Percentiles rank a stretch among this genome's conserved stretches.
Conservation (phyloP, 1,140 invertebrate species). For the Latrodectus geometricus region DNA sequence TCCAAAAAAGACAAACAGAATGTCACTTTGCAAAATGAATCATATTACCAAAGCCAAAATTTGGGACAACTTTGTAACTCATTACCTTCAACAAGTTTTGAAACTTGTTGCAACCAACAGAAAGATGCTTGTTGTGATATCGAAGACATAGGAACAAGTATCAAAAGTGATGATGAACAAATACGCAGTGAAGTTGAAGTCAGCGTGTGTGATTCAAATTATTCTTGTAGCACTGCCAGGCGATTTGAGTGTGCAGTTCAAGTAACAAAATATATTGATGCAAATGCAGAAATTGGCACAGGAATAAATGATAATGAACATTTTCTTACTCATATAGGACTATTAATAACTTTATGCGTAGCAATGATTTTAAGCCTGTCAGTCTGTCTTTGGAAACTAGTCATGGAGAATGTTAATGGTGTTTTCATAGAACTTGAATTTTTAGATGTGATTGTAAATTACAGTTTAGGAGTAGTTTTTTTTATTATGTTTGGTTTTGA, state of each 20-base stretch:
- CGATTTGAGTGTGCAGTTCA: slow-evolving; percentile 17
- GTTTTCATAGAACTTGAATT: slow-evolving; percentile 92
- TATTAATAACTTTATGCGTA: slow-evolving; percentile 82
- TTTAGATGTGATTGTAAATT: slow-evolving; percentile 87
- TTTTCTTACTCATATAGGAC: slow-evolving; percentile 82
- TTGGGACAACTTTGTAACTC: not conserved
- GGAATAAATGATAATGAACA: slow-evolving; percentile 72
- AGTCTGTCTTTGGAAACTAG: slow-evolving; percentile 85
- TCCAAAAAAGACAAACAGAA: slow-evolving; percentile 19
- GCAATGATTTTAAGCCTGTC: slow-evolving; percentile 92
- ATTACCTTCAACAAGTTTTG: not conserved
- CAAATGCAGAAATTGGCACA: slow-evolving; percentile 47
- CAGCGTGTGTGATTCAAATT: slow-evolving; percentile 27
- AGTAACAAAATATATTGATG: slow-evolving; percentile 51
- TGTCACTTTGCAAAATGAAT: not conserved
- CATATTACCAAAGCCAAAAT: not conserved
- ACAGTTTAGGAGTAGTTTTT: slow-evolving; percentile 87
- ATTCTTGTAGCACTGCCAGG: slow-evolving; percentile 68
- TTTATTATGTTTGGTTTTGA: slow-evolving; percentile 87
- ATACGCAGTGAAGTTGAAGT: not conserved
- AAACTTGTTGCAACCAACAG: not conserved
- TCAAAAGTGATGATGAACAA: not conserved
- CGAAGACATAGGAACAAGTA: slow-evolving; percentile 21
- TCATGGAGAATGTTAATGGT: slow-evolving; percentile 86
- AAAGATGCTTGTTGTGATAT: slow-evolving; percentile 18